Evolutionary conservation across 2,888 invertebrate species (phyloP).

Genomic region (Cataglyphis rosenhaueri): DNA sequence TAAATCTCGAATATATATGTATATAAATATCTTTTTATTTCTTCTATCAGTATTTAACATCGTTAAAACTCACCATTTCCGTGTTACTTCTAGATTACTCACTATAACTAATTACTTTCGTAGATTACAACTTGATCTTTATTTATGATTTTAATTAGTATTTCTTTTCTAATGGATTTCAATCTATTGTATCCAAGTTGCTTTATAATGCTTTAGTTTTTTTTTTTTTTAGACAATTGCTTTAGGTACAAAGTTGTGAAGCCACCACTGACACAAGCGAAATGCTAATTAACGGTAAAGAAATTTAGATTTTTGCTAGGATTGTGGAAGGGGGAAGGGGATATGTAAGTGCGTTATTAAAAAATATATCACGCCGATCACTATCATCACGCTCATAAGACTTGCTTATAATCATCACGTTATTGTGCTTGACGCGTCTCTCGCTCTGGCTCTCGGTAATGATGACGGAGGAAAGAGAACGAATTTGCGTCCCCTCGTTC

Average conservation of each 20-base stretch:
- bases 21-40: background rate
- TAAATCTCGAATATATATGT: background rate
- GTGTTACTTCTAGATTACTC: background rate
- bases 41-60: background rate
- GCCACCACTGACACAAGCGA: constrained; percentile 13
- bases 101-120: background rate
- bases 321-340: background rate
- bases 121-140: background rate
- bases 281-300: background rate
- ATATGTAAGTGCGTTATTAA: constrained; percentile 28
- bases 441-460: constrained; percentile 33
- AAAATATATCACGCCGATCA: constrained; percentile 37
- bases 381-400: constrained; percentile 45
- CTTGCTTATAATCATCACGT: constrained; percentile 46
- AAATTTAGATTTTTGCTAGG: background rate
- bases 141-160: constrained; percentile 12
- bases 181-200: background rate
- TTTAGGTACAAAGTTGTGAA: constrained; percentile 15
- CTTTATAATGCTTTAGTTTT: constrained; percentile 13
- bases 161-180: constrained; percentile 4
- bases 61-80: background rate
- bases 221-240: background rate
- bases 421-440: constrained; percentile 50
- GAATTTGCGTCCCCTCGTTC: constrained; percentile 10
- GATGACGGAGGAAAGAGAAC: constrained; percentile 50